Conservation (phyloP, 2,797 vertebrate genomes). For the Cossypha heuglini region DNA sequence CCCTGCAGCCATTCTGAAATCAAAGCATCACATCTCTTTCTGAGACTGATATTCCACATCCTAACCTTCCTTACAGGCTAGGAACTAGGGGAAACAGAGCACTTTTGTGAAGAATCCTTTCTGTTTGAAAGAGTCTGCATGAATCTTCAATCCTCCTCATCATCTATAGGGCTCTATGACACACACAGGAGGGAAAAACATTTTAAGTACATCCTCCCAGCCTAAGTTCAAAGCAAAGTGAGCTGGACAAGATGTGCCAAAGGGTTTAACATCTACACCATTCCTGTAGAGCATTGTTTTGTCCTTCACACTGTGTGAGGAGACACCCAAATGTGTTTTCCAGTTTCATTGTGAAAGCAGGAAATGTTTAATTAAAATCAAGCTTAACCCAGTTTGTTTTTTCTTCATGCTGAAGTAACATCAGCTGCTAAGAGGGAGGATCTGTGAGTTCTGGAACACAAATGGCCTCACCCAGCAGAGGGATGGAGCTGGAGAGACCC, state of each 20-base stretch:
- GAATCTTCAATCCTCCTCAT: background rate
- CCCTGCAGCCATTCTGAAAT: background rate
- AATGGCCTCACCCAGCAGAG: background rate
- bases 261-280: constrained; percentile 16
- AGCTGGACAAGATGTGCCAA: constrained; percentile 48
- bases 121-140: background rate
- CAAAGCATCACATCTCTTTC: background rate
- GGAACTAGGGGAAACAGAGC: background rate
- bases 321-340: constrained; percentile 56
- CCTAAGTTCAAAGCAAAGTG: constrained; percentile 32
- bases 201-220: background rate
- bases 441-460: background rate
- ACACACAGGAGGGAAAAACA: background rate
- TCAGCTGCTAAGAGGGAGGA: background rate
- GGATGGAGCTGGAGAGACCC: background rate
- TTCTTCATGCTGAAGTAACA: background rate
- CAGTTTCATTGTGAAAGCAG: constrained; percentile 59
- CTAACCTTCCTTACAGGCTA: background rate
- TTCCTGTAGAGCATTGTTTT: constrained; percentile 32
- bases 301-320: constrained; percentile 11
- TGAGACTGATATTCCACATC: background rate
- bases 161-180: background rate
- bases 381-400: constrained; percentile 26
- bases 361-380: constrained; percentile 61
- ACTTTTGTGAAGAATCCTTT: background rate